phyloP scores from a whole-genome alignment of 2,797 vertebrate species.

The Prunella strophiata region DNA sequence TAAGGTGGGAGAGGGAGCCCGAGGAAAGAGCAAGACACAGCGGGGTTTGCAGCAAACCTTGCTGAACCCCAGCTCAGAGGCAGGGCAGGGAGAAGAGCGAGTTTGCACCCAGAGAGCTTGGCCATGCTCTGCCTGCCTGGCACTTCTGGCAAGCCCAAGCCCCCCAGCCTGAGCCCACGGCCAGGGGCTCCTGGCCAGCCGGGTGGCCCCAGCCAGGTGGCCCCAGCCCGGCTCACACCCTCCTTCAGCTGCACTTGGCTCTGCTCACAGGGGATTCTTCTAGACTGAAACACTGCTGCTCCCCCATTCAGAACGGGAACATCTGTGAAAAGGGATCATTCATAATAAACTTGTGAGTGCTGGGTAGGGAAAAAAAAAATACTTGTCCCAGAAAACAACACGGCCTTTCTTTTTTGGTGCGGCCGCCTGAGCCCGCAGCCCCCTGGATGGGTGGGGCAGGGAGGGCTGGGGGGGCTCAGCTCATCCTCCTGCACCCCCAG shows the following conservation, averaged over 20 bases:
- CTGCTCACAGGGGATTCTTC: background rate
- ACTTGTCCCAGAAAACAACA: background rate
- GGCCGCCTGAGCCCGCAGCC: background rate
- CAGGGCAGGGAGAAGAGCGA: accelerated
- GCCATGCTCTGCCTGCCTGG: background rate
- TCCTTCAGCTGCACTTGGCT: background rate
- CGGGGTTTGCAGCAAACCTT: background rate
- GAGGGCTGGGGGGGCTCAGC: background rate
- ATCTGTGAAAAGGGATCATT: slow-evolving; percentile 1
- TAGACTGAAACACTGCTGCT: background rate
- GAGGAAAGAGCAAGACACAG: background rate
- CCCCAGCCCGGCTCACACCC: background rate
- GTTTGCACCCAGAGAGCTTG: background rate
- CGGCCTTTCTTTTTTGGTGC: accelerated
- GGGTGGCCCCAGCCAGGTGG: accelerated
- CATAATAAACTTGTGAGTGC: background rate
- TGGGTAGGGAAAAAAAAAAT: background rate
- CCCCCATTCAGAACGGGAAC: background rate
- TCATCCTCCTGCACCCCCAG: background rate
- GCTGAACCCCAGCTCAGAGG: background rate
- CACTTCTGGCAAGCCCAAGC: accelerated
- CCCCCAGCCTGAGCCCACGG: background rate
- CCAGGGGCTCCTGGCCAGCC: background rate
- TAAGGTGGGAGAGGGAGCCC: background rate
- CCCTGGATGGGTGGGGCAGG: background rate